A percentile compares a stretch with the other conserved stretches of the same genome.
phyloP scores from a whole-genome alignment of 2,113 vertebrate genomes.

The Zapornia atra region DNA sequence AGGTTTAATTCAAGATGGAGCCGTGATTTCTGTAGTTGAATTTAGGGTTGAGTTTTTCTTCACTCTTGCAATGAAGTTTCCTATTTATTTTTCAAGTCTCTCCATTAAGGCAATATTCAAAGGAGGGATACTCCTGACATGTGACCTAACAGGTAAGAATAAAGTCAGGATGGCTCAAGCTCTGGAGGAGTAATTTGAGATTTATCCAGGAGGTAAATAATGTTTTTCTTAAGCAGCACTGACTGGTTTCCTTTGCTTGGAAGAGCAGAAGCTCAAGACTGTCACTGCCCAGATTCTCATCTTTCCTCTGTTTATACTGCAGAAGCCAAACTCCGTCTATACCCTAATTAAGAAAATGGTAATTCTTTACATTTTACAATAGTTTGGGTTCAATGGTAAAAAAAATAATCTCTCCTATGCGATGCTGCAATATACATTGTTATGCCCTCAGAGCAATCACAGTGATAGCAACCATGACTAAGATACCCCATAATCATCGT shows the following conservation, averaged over 20 bases:
- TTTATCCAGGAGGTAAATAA: background rate
- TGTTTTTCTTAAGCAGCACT: background rate
- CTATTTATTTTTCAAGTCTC: background rate
- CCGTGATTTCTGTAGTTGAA: background rate
- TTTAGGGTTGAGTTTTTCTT: background rate
- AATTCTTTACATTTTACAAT: background rate
- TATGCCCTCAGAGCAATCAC: background rate
- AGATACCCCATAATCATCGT: background rate
- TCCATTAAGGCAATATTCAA: background rate
- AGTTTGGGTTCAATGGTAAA: background rate
- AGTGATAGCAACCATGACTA: background rate
- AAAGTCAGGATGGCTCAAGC: background rate
- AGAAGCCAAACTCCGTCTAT: background rate
- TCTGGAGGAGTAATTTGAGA: background rate
- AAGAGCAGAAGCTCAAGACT: background rate
- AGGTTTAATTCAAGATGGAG: background rate
- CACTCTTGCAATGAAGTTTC: background rate
- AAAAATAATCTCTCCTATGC: background rate
- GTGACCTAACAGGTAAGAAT: background rate
- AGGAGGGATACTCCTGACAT: background rate
- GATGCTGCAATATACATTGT: background rate
- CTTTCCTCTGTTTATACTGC: background rate
- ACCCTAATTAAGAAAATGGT: background rate
- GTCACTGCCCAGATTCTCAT: background rate
- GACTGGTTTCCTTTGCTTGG: background rate